Base-by-base conservation (phyloP, 2,797 vertebrate genomes). In the Peromyscus nudipes region DNA sequence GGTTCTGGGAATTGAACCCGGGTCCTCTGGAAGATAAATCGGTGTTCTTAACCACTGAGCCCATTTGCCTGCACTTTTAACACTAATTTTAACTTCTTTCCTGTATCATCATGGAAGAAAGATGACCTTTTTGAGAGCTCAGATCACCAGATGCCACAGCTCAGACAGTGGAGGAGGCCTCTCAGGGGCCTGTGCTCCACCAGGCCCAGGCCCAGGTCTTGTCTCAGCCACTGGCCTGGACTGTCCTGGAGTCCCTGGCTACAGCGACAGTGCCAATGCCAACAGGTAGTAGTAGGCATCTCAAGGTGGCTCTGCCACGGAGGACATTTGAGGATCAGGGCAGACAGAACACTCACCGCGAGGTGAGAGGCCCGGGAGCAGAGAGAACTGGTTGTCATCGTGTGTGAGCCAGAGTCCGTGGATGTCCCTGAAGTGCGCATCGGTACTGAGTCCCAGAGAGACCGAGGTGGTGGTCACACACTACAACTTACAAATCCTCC, bases 101-200 rank as follows among this genome's bases (percentile, higher is more conserved):
- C 64, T 75, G 12, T 57, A 37, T 89, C 84, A 37, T 73, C 9
- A 0, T 4, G 57, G 46, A 55, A 80, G 79, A 79, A 77, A 83
- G 52, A 55, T 75, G 67, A 73, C 7, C 21, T 60, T 49, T 69
- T 71, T 67, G 87, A 89, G 87, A 80, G 43, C 57, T 43, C 37
- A 87, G 25, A 76, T 52, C 69, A 31, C 25, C 55, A 11, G 27
- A 79, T 17, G 57, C 64, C 67, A 49, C 0, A 8, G 34, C 43
- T 77, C 40, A 43, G 27, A 49, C 7, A 87, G 90, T 37, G 60
- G 2, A 17, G 7, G 46, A 31, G 9, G 49, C 81, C 40, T 57
- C 3, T 0, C 7, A 0, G 29, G 3, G 65, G 16, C 52, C 6
- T 2, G 1, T 2, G 55, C 0, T 3, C 11, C 0, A 6, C 7